Percentiles rank a stretch among this genome's conserved stretches.
Conservation (phyloP, 2,888 invertebrate species). For the Linnaemya tessellans region DNA sequence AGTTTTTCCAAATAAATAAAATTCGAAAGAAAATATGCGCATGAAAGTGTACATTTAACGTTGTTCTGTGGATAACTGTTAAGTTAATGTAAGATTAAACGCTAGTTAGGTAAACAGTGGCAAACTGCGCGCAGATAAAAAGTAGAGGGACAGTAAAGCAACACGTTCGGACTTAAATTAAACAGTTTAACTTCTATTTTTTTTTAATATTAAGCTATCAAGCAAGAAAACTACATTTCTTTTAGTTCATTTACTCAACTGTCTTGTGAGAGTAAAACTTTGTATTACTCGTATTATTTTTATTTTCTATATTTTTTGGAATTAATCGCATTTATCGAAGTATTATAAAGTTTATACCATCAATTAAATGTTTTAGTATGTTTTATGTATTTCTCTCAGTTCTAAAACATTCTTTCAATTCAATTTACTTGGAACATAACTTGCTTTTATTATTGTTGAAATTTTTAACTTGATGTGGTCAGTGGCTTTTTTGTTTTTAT, state of each 20-base stretch:
- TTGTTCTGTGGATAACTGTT: constrained; percentile 34
- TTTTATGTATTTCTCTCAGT: constrained; percentile 16
- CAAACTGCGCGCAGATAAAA: neutral
- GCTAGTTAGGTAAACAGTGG: constrained; percentile 10
- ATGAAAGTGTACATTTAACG: constrained; percentile 35
- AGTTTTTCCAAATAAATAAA: constrained; percentile 38
- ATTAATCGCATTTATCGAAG: constrained; percentile 60
- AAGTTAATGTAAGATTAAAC: constrained; percentile 60
- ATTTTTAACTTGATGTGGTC: constrained; percentile 21
- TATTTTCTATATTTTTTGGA: constrained; percentile 8
- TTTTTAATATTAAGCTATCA: neutral
- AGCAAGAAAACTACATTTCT: neutral
- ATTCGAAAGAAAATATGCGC: neutral
- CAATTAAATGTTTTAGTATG: constrained; percentile 65
- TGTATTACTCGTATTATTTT: neutral
- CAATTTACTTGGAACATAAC: constrained; percentile 25
- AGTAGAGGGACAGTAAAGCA: neutral
- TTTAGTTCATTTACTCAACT: neutral
- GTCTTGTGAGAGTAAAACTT: neutral
- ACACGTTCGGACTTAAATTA: constrained; percentile 66
- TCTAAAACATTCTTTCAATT: constrained; percentile 7
- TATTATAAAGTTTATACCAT: constrained; percentile 69
- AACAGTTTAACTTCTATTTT: constrained; percentile 43
- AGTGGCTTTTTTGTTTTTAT: neutral
- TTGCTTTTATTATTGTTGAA: constrained; percentile 40